These are phyloP conservation scores for Coremacera marginata DNA, from an alignment of 2,888 invertebrate genomes.

Conservation along the genomic window DNA sequence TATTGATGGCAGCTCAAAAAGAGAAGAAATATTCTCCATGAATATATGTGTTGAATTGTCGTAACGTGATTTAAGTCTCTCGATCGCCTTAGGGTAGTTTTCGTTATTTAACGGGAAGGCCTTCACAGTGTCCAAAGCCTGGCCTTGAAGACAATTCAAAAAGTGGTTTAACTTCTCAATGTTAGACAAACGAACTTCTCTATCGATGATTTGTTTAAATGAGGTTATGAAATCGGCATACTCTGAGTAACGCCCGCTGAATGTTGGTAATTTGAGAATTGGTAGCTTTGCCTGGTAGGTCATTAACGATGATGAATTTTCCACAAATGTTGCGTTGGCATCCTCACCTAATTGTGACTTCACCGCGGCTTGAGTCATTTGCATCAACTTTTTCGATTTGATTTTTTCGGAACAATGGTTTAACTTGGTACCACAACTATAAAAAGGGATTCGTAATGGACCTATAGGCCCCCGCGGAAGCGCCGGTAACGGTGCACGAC, in stretches of 20 bases:
- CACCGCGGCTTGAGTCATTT: too few relatives aligned
- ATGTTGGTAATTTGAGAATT: neutral
- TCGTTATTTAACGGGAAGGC: constrained; percentile 41
- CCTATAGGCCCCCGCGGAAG: too few relatives aligned
- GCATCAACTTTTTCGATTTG: too few relatives aligned
- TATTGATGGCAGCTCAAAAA: constrained; percentile 17
- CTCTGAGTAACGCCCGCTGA: neutral
- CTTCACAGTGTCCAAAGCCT: constrained; percentile 40
- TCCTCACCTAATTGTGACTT: too few relatives aligned
- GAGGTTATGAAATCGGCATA: neutral
- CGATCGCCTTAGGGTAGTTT: constrained; percentile 28
- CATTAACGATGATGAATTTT: neutral
- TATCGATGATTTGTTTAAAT: constrained; percentile 4
- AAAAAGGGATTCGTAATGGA: too few relatives aligned
- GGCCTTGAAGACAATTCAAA: constrained; percentile 20
- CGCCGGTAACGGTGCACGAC: too few relatives aligned
- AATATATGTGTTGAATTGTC: constrained; percentile 43
- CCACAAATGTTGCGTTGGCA: too few relatives aligned
- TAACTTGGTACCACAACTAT: too few relatives aligned
- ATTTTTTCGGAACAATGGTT: too few relatives aligned
- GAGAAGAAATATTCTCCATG: constrained; percentile 31
- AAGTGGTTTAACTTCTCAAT: neutral
- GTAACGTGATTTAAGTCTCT: constrained; percentile 28
- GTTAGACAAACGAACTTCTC: neutral
- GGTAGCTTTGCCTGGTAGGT: neutral